Evolutionary conservation across 2,113 vertebrate genomes (phyloP), one percentile per base, ranked within the genome.

Genomic region (Rhombomys opimus): DNA sequence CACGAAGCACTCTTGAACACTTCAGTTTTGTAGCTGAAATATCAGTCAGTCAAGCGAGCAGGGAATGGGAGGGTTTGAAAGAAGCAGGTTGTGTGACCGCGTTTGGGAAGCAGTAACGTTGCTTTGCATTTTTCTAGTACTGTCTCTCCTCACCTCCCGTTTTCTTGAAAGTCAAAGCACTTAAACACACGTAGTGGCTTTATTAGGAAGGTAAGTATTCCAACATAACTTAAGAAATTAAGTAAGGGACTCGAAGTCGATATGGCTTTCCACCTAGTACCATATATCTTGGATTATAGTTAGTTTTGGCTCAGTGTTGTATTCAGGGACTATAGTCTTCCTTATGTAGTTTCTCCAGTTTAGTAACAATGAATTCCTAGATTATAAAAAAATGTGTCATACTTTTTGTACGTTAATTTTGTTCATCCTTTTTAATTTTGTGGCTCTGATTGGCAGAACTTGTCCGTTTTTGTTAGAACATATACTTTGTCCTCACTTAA

Each of bases 131-230:
- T 82, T 27, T 38, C 17, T 61, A 23, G 89, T 57, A 61, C 41
- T 22, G 30, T 30, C 61, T 32, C 32, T 54, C 80, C n/a, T 41
- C 52, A 17, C 85, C 68, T 73, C 20, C 61, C 41, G 7, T 68
- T 67, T 75, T 32, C 46, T 80, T 82, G 94, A 93, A 94, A 96
- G 94, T 96, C 68, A 95, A 22, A 96, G 75, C 97, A 89, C 95
- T 81, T 92, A 92, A 93, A 75, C 95, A 88, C 92, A 50, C 46
- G 65, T 92, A 32, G 46, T 95, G 54, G 89, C 59, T 87, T 30
- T 67, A 52, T 90, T 27, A 52, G 85, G 32, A 90, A 85, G 95
- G 97, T 97, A 73, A 96, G 95, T 94, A 90, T 91, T 85, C 68
- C 87, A 90, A 0, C 78, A 20, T 65, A 72, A 86, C 27, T 61